Percentiles rank a stretch among this genome's conserved stretches.
phyloP scores from a whole-genome alignment of 2,888 invertebrate genomes.

The Trichacis sp. region DNA sequence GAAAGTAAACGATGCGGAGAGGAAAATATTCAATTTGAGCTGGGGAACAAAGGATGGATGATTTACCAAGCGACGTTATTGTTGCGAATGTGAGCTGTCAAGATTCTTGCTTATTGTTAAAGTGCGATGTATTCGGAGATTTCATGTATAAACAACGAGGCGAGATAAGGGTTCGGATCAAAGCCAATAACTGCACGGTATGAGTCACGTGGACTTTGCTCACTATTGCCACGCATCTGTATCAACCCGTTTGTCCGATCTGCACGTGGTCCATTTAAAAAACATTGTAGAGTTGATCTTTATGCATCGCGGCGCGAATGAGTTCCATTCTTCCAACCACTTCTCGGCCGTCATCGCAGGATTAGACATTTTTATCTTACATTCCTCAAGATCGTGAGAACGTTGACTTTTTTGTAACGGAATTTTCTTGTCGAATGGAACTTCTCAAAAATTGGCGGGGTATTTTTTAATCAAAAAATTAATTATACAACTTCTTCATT shows the following conservation, averaged over 20 bases:
- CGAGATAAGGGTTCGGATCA: constrained; percentile 27
- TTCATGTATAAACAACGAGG: constrained; percentile 19
- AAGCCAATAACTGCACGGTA: constrained; percentile 22
- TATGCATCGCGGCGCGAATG: constrained; percentile 2
- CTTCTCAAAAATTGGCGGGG: too few relatives aligned
- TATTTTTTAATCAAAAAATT: too few relatives aligned
- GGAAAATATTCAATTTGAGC: not conserved
- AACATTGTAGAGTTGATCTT: constrained; percentile 1
- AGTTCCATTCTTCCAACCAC: not conserved
- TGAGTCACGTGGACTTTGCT: constrained; percentile 43
- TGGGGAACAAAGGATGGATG: not conserved
- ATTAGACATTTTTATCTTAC: too few relatives aligned
- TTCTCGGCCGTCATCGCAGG: constrained; percentile 26
- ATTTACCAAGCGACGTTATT: too few relatives aligned
- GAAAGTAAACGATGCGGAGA: not conserved
- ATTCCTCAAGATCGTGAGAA: too few relatives aligned
- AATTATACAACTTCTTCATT: too few relatives aligned
- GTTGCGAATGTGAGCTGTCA: not conserved
- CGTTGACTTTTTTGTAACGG: too few relatives aligned
- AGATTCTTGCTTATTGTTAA: constrained; percentile 10
- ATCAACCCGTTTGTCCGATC: constrained; percentile 33
- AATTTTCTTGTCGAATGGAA: too few relatives aligned
- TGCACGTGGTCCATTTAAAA: constrained; percentile 41
- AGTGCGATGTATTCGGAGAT: constrained; percentile 9
- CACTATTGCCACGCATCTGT: constrained; percentile 36